Conservation (phyloP, 1,140 invertebrate genomes). For the Thaumatotibia leucotreta region DNA sequence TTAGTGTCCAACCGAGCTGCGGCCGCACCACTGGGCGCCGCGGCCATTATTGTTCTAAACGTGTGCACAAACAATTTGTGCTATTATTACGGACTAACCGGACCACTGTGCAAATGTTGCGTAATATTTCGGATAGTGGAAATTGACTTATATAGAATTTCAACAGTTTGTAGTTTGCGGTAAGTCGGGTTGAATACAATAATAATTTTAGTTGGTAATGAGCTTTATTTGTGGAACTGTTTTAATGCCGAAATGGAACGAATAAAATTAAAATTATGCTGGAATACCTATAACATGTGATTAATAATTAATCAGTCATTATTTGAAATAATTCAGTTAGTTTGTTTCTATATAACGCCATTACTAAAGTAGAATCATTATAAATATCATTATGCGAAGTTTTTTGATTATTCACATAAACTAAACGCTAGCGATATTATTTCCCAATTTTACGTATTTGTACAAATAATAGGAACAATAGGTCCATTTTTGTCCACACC, state of each 20-base stretch:
- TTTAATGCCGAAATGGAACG: not conserved
- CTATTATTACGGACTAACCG: slow-evolving; percentile 42
- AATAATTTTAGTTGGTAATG: not conserved
- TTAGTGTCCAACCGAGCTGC: slow-evolving; percentile 1
- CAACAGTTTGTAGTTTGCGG: not conserved
- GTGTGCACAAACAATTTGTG: slow-evolving; percentile 47
- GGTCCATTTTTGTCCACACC: not conserved
- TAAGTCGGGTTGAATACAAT: not conserved
- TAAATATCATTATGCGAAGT: too few species aligned
- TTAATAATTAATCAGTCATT: too few species aligned
- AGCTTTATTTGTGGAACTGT: not conserved
- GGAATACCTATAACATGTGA: too few species aligned
- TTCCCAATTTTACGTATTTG: too few species aligned
- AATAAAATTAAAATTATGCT: not conserved
- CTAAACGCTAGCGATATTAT: too few species aligned
- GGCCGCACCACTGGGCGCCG: not conserved
- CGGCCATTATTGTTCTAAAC: slow-evolving; percentile 12
- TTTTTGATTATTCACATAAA: too few species aligned
- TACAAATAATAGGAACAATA: too few species aligned
- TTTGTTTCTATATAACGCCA: too few species aligned
- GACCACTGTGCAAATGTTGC: slow-evolving; percentile 33
- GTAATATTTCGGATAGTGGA: slow-evolving; percentile 17
- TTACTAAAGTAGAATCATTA: too few species aligned
- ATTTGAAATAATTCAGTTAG: too few species aligned
- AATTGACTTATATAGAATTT: slow-evolving; percentile 2